phyloP scores from a whole-genome alignment of 2,113 vertebrate species.

The Poicephalus gulielmi region DNA sequence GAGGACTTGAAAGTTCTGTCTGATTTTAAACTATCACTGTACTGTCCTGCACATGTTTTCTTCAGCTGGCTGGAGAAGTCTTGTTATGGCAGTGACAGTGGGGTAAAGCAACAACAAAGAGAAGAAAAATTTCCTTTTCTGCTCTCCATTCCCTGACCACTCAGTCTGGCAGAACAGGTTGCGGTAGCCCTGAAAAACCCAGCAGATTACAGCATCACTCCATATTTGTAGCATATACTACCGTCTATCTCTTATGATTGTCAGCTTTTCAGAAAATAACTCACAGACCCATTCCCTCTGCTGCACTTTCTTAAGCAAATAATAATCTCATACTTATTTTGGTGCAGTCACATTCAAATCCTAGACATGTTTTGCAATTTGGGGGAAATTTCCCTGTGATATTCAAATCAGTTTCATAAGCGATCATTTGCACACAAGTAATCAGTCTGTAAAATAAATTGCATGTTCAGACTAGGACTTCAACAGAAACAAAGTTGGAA shows the following conservation, averaged over 20 bases:
- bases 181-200: neutral
- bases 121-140: neutral
- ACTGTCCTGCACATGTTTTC: neutral
- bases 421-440: neutral
- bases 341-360: neutral
- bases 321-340: neutral
- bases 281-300: neutral
- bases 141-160: neutral
- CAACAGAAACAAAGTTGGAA: neutral
- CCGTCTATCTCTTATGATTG: neutral
- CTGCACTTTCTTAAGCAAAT: neutral
- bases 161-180: neutral
- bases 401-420: neutral
- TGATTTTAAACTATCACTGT: neutral
- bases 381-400: neutral
- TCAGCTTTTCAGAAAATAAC: neutral
- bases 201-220: neutral
- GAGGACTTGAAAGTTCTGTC: neutral
- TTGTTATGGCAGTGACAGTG: neutral
- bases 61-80: neutral
- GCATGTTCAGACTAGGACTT: neutral
- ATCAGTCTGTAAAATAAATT: neutral
- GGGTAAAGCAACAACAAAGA: neutral
- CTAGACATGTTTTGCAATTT: neutral
- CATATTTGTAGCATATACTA: neutral